Conservation (phyloP, 2,797 vertebrate species). For the Erithacus rubecula region DNA sequence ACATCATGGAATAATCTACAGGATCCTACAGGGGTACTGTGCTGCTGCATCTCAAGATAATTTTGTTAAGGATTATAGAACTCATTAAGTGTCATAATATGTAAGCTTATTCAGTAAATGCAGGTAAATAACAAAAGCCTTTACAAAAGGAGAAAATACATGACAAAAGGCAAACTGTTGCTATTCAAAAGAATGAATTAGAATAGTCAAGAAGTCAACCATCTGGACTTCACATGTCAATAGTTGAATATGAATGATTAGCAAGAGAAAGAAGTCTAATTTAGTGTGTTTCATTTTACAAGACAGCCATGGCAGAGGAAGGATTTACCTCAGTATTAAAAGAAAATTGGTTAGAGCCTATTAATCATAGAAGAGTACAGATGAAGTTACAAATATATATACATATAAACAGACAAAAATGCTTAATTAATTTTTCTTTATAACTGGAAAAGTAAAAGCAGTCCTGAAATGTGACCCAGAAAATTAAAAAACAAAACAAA, state of each 20-base stretch:
- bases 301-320: not conserved
- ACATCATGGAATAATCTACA: not conserved
- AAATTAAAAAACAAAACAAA: not conserved
- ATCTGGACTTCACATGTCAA: constrained; percentile 9
- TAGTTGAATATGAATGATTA: not conserved
- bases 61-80: not conserved
- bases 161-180: constrained; percentile 1
- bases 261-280: not conserved
- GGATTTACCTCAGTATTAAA: not conserved
- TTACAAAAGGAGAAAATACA: constrained; percentile 22
- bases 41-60: not conserved
- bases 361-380: not conserved
- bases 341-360: not conserved
- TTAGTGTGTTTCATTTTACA: not conserved
- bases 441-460: not conserved
- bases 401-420: not conserved
- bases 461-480: not conserved
- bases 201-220: constrained; percentile 36
- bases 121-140: constrained; percentile 55
- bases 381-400: not conserved
- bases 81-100: not conserved
- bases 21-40: not conserved
- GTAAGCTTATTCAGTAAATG: constrained; percentile 31
- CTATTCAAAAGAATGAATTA: constrained; percentile 34
- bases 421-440: not conserved